Percentiles rank a stretch among this genome's conserved stretches.
Evolutionary conservation across 2,113 vertebrate genomes (phyloP).

Genomic region (Rynchops niger): DNA sequence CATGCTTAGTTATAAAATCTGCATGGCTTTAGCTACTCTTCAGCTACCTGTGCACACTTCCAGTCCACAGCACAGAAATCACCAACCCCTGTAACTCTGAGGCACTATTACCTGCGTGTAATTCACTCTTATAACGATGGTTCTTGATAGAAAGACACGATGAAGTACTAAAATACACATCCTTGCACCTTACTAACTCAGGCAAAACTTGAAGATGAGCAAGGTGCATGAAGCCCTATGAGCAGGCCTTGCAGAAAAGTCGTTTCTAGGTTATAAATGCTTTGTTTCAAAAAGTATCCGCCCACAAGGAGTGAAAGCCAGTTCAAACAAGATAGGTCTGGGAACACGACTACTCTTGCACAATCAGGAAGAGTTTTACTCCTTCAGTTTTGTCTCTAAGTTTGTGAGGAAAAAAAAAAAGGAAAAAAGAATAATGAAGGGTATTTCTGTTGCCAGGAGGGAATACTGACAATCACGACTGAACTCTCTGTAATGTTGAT

Average conservation of each 20-base stretch:
- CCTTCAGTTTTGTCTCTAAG: background rate
- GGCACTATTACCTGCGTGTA: accelerated
- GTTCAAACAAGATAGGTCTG: background rate
- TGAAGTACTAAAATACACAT: background rate
- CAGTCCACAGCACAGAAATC: background rate
- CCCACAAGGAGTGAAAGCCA: background rate
- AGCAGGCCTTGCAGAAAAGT: background rate
- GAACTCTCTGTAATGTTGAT: background rate
- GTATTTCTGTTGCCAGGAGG: background rate
- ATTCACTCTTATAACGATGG: accelerated
- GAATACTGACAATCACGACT: background rate
- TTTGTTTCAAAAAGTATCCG: background rate
- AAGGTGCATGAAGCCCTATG: background rate
- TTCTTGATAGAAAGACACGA: background rate
- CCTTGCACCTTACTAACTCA: background rate
- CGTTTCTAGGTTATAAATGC: background rate
- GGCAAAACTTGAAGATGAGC: background rate
- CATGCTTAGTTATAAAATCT: background rate
- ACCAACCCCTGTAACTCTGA: background rate
- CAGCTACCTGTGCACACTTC: background rate
- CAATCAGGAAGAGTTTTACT: background rate
- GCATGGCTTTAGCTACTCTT: background rate
- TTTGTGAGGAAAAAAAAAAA: background rate
- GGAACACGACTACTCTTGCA: background rate
- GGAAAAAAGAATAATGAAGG: background rate